Percentiles rank a stretch among this genome's conserved stretches.
These are phyloP conservation scores for Tonatia bakeri DNA, from an alignment of 2,113 vertebrate genomes.

Conservation along the genomic window DNA sequence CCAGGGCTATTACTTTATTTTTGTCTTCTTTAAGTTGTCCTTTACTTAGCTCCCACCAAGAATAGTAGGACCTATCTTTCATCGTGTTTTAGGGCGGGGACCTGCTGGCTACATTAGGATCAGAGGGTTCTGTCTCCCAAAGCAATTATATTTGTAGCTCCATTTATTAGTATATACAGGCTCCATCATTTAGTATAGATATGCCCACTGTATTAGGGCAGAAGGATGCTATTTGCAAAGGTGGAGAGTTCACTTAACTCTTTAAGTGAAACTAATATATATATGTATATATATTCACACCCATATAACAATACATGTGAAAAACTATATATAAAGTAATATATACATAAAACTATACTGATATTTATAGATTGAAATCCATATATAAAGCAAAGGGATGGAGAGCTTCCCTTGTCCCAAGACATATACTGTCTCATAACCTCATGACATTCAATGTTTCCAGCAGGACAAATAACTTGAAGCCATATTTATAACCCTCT, in stretches of 20 bases:
- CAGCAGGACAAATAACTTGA: background rate
- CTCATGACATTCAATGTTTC: background rate
- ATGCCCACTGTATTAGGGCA: background rate
- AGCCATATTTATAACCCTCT: background rate
- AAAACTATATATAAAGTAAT: conserved; percentile 23
- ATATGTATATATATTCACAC: background rate
- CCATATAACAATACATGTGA: background rate
- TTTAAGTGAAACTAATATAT: background rate
- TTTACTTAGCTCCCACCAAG: background rate
- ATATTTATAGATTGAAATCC: background rate
- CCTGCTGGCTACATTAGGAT: background rate
- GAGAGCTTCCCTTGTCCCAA: background rate
- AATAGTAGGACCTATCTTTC: background rate
- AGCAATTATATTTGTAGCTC: background rate
- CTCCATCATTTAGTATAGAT: background rate
- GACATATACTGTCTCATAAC: background rate
- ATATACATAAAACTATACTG: background rate
- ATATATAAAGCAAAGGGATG: background rate
- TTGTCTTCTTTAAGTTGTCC: background rate
- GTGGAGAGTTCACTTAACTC: background rate
- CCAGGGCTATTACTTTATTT: background rate
- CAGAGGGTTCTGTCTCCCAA: background rate
- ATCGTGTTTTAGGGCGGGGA: background rate
- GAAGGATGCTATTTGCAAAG: background rate
- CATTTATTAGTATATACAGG: background rate